Conservation (phyloP, 2,888 invertebrate genomes). For the Tyria jacobaeae region DNA sequence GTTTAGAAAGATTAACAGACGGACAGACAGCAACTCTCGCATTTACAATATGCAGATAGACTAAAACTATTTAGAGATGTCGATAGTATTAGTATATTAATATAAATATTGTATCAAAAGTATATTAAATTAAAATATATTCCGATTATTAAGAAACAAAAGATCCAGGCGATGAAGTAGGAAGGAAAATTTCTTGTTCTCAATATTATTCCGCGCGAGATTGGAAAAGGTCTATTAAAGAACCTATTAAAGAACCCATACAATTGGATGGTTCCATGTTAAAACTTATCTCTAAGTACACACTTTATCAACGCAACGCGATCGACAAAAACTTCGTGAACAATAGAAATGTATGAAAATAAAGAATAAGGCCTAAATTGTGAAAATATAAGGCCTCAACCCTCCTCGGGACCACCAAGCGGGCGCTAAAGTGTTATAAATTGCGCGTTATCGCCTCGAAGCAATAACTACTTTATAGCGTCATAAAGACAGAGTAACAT, state of each 20-base stretch:
- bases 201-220: too few relatives aligned
- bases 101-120: too few relatives aligned
- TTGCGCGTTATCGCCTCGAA: slow-evolving; percentile 71
- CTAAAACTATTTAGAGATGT: too few relatives aligned
- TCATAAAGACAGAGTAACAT: slow-evolving; percentile 71
- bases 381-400: slow-evolving; percentile 52
- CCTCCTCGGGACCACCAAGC: slow-evolving; percentile 51
- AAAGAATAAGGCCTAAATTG: slow-evolving; percentile 53
- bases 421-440: slow-evolving; percentile 75
- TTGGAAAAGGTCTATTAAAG: not conserved
- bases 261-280: slow-evolving; percentile 19
- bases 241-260: not conserved
- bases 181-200: too few relatives aligned
- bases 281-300: slow-evolving; percentile 33
- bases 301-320: slow-evolving; percentile 28
- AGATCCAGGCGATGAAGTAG: too few relatives aligned
- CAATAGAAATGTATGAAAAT: slow-evolving; percentile 52
- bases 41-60: too few relatives aligned
- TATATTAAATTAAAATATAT: too few relatives aligned
- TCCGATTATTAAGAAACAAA: too few relatives aligned
- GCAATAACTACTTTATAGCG: slow-evolving; percentile 78
- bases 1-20: too few relatives aligned
- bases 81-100: too few relatives aligned
- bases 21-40: too few relatives aligned
- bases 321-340: slow-evolving; percentile 29